Base-by-base conservation (phyloP, 92 coral and sea anemone genomes). In the Galaxea fascicularis region DNA sequence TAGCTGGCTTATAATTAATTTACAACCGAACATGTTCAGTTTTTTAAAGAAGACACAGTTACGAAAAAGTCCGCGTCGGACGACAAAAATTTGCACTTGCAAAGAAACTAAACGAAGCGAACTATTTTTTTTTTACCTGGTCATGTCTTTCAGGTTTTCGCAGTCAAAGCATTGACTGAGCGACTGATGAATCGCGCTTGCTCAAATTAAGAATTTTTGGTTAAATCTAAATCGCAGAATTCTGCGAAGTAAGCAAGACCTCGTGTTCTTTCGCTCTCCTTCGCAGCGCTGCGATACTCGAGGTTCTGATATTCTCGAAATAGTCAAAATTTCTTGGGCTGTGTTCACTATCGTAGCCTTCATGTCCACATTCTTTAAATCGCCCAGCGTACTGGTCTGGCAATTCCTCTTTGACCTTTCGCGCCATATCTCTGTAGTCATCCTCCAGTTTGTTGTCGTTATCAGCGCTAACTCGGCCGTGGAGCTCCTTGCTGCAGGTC, bases 251-350 rank as follows among this genome's bases (percentile, higher is more conserved):
- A 20, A 87, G 44, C 8, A 94, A 75, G 18, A 89, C 90, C 68
- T 94, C 98, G 67, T 94, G 98, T 47, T 94, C 92, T 77, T 94
- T 94, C 16, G 98, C 98, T 58, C 89, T 89, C 70, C 89, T 89
- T 76, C 98, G 86, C 25, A 94, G 86, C 4, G 90, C 95, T 11
- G 98, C 98, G 31, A 94, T 94, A 58, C 98, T 94, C 39, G 94
- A 89, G 53, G 91, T 82, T 78, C 98, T 77, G 25, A 93, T 72
- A 24, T 80, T 92, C 79, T 94, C 98, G 46, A 94, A 79, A 81
- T 58, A 90, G 71, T 93, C 93, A 18, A 70, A 80, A 27, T 90
- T 73, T 27, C 86, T 79, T 30, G 77, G 13, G 74, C 76, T 52
- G 13, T 65, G 83, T 16, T 78, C 83, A 26, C 64, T 57, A 18